Evolutionary conservation across 2,888 invertebrate genomes (phyloP).

Genomic region (Steromphala cineraria): DNA sequence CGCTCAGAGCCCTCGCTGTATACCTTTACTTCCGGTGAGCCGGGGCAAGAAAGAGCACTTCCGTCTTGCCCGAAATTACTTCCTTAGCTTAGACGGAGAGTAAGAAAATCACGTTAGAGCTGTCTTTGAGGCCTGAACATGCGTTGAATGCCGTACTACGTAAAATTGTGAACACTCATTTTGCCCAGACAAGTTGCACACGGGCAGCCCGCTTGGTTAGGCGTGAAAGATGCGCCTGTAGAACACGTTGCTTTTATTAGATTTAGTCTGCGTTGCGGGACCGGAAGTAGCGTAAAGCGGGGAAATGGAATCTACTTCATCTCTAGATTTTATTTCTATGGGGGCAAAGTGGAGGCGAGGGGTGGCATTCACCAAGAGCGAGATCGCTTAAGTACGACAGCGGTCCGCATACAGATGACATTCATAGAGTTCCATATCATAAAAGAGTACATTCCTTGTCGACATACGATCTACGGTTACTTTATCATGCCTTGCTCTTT

Average conservation of each 20-base stretch:
- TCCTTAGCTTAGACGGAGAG: conserved; percentile 22
- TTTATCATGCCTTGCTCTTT: too few relatives aligned
- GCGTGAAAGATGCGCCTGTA: not conserved
- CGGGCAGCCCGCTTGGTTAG: not conserved
- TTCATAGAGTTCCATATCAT: too few relatives aligned
- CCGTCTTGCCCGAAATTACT: conserved; percentile 27
- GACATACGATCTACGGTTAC: too few relatives aligned
- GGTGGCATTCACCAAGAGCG: not conserved
- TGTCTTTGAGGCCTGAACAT: conserved; percentile 24
- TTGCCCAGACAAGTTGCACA: conserved; percentile 15
- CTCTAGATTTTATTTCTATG: conserved; percentile 6
- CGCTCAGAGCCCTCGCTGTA: conserved; percentile 23
- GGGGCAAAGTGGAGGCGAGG: not conserved
- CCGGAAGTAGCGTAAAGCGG: conserved; percentile 6
- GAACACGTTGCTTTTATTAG: not conserved
- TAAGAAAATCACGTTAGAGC: conserved; percentile 29
- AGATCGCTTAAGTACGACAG: conserved; percentile 4
- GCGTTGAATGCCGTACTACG: conserved; percentile 14
- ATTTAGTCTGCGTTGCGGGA: conserved; percentile 1
- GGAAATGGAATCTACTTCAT: conserved; percentile 9
- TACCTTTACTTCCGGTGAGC: conserved; percentile 30
- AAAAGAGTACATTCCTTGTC: too few relatives aligned
- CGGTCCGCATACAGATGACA: too few relatives aligned
- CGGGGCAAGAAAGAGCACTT: conserved; percentile 25
- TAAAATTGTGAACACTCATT: conserved; percentile 17